These are phyloP conservation scores for Miltochrista miniata DNA, from an alignment of 2,888 invertebrate species.

Conservation along the genomic window DNA sequence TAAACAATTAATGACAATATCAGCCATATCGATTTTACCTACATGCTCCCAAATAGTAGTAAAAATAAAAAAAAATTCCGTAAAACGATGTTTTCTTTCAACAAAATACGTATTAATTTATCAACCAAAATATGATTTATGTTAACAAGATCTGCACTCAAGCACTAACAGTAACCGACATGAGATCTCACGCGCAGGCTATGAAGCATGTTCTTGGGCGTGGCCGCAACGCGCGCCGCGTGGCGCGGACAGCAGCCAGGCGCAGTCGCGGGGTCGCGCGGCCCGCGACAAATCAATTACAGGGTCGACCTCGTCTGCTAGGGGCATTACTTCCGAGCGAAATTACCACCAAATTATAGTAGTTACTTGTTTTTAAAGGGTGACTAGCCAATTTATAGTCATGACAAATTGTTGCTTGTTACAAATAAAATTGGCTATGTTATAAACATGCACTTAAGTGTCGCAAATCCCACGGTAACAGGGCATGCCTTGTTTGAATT, in stretches of 20 bases:
- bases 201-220: conserved; percentile 54
- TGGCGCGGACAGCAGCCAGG: conserved; percentile 53
- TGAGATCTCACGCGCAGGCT: conserved; percentile 61
- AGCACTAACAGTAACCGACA: conserved; percentile 43
- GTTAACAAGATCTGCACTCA: conserved; percentile 19
- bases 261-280: conserved; percentile 41
- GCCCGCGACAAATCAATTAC: conserved; percentile 81
- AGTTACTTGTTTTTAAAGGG: conserved; percentile 70
- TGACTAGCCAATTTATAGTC: conserved; percentile 68
- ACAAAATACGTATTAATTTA: not conserved
- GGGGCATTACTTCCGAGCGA: conserved; percentile 66
- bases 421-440: conserved; percentile 20
- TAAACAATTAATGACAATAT: too few species aligned
- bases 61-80: too few species aligned
- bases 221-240: conserved; percentile 55
- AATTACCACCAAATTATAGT: conserved; percentile 78
- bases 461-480: conserved; percentile 10
- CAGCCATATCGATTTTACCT: too few species aligned
- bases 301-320: conserved; percentile 46
- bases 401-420: conserved; percentile 39
- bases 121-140: not conserved
- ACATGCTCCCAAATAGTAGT: too few species aligned
- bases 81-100: not conserved
- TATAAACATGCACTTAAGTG: conserved; percentile 10
- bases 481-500: not conserved